Evolutionary conservation across 1,140 invertebrate species (phyloP), one percentile per base, ranked within the genome.

Genomic region (Aphelenchoides besseyi): DNA sequence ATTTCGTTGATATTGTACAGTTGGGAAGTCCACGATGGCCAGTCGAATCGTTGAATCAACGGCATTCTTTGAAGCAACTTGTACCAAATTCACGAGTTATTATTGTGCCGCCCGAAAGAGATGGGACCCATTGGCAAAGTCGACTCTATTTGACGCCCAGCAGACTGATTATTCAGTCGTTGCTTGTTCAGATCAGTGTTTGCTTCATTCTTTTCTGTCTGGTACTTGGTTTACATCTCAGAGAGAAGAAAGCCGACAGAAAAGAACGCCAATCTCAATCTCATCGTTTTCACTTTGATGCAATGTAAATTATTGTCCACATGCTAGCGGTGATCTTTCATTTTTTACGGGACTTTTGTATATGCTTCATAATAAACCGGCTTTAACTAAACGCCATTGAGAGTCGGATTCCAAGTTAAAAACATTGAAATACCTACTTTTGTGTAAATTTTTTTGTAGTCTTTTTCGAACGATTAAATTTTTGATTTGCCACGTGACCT

Each of bases 41-140:
- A 30, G 54, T n/a, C 52, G 54, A 52, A 33, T 28, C n/a, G 9
- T 29, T 12, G n/a, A 64, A 71, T 70, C 52, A 57, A 37, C 16
- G 78, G 12, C 54, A 18, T 41, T 23, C 68, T 23, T 33, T 63
- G 91, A 90, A 90, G 0, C 93, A 95, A 85, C 91, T 98, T 36
- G 97, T 98, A 82, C 95, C 92, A 35, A 98, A 97, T 85, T 97
- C 95, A 0, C 95, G 98, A 86, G 91, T 99, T 85, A 91, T 97
- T 23, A 90, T 98, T 0, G 92, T 97, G 72, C 95, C 95, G 83
- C 93, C 94, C 3, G 87, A 90, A 1, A 86, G 89, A 71, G 87
- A 92, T 55, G 90, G 92, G 3, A 88, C 86, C 3, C 88, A 89
- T 74, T 99, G 96, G 96, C 90, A 90, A 74, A 92, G 90, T 26